phyloP scores from a whole-genome alignment of 1,140 invertebrate species.

The Zaprionus kolodkinae region DNA sequence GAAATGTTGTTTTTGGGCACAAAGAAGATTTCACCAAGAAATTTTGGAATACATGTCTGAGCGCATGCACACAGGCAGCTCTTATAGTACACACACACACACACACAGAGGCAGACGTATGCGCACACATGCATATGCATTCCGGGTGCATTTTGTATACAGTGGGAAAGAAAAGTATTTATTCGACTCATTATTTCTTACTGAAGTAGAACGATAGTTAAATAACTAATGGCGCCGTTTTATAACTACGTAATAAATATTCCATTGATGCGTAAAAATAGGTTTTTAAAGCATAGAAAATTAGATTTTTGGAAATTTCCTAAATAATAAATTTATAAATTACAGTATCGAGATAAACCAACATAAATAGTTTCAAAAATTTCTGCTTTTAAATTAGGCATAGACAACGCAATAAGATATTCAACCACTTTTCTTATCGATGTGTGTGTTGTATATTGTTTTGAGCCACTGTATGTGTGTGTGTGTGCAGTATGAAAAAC shows the following conservation, averaged over 20 bases:
- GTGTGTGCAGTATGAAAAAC: constrained; percentile 37
- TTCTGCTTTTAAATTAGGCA: not conserved
- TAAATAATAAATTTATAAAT: too few species aligned
- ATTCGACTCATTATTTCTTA: not conserved
- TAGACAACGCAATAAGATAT: not conserved
- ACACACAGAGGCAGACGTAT: not conserved
- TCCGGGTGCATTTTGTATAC: not conserved
- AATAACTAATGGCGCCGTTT: constrained; percentile 24
- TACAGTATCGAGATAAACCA: too few species aligned
- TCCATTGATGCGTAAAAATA: too few species aligned
- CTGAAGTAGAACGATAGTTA: not conserved
- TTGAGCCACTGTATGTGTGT: constrained; percentile 35
- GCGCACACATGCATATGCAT: not conserved
- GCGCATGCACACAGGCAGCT: constrained; percentile 33
- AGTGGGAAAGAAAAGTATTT: not conserved
- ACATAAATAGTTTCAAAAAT: too few species aligned
- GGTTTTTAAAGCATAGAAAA: too few species aligned
- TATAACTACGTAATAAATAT: constrained; percentile 16
- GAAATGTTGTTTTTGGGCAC: constrained; percentile 45
- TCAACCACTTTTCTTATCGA: not conserved
- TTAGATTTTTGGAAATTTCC: too few species aligned
- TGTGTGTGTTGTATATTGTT: too few species aligned
- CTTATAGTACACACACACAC: constrained; percentile 6
- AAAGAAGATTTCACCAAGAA: constrained; percentile 63
- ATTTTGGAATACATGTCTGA: constrained; percentile 47